Base-by-base conservation (phyloP, 2,113 vertebrate genomes). In the Smithornis capensis region DNA sequence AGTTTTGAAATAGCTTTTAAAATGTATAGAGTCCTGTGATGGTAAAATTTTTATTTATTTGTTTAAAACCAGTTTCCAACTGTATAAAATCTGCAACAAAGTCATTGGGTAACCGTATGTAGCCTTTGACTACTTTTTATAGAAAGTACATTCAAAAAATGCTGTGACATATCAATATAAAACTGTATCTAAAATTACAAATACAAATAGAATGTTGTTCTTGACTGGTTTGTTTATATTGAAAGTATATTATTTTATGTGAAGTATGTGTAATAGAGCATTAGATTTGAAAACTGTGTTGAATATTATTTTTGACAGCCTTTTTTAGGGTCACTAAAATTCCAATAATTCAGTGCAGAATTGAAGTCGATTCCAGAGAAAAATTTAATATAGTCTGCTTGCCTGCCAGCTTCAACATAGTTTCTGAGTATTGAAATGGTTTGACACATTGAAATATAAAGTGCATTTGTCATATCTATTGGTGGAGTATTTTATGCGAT, bases 391-490 rank as follows among this genome's bases (percentile, higher is more conserved):
- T 98, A 98, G 96, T 97, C 97, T 97, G 96, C 97, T 98, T 97
- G 97, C 97, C 97, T 98, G 98, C 98, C 97, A 98, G 95, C 96
- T 98, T 97, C 97, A 97, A 97, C 98, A 97, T 98, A 97, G 96
- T 97, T 98, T 97, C 89, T 92, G 95, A 97, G 97, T 97, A 97
- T 95, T 98, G 98, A 98, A 98, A 98, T 98, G 95, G 94, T 98
- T 98, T 98, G 98, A 98, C 98, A 98, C 97, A 98, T 98, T 98
- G 98, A 98, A 98, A 98, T 98, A 98, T 97, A 98, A 98, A 98
- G 95, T 98, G 94, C 96, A 98, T 98, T 98, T 98, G 98, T 98
- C 98, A 97, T 98, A 98, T 98, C 97, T 98, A 97, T 98, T 96
- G 98, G 97, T 96, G 88, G 92, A 97, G 97, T 97, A 97, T 97